These are phyloP conservation scores for Hirtodrosophila alboralis DNA, from an alignment of 2,888 invertebrate species.

Conservation along the genomic window DNA sequence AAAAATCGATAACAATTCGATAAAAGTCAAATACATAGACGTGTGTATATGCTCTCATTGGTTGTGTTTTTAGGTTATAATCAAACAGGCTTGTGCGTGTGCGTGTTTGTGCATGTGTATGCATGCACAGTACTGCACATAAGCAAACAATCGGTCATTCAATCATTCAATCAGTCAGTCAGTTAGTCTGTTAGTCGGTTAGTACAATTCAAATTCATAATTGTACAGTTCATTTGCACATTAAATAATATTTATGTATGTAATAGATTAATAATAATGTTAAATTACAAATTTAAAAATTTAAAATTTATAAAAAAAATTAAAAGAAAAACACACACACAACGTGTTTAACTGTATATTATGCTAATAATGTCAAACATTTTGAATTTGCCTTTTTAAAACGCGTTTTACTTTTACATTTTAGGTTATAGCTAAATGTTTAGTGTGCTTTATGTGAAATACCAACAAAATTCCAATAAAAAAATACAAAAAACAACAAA, in stretches of 20 bases:
- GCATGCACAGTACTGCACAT: constrained; percentile 21
- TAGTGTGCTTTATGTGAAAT: constrained; percentile 61
- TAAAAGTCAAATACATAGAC: constrained; percentile 73
- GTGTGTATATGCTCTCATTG: constrained; percentile 84
- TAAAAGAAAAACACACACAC: constrained; percentile 12
- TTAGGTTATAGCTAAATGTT: constrained; percentile 66
- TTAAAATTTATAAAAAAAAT: too few relatives aligned
- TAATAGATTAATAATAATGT: constrained; percentile 28
- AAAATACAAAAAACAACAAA: too few relatives aligned
- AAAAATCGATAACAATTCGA: constrained; percentile 47
- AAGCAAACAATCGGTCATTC: constrained; percentile 58
- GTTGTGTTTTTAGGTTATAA: constrained; percentile 84
- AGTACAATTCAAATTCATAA: constrained; percentile 41
- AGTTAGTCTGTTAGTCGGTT: constrained; percentile 37
- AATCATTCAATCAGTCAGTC: constrained; percentile 50
- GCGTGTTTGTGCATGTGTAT: constrained; percentile 34
- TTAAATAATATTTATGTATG: constrained; percentile 39
- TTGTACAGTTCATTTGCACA: constrained; percentile 75
- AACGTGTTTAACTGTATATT: constrained; percentile 56
- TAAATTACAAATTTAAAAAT: constrained; percentile 26
- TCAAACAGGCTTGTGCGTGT: constrained; percentile 64
- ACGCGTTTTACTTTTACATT: constrained; percentile 49
- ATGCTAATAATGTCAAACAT: constrained; percentile 77
- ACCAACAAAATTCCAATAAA: constrained; percentile 14
- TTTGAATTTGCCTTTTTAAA: constrained; percentile 75